Evolutionary conservation across 2,888 invertebrate genomes (phyloP), one percentile per base, ranked within the genome.

Genomic region (Osmoderma eremita): DNA sequence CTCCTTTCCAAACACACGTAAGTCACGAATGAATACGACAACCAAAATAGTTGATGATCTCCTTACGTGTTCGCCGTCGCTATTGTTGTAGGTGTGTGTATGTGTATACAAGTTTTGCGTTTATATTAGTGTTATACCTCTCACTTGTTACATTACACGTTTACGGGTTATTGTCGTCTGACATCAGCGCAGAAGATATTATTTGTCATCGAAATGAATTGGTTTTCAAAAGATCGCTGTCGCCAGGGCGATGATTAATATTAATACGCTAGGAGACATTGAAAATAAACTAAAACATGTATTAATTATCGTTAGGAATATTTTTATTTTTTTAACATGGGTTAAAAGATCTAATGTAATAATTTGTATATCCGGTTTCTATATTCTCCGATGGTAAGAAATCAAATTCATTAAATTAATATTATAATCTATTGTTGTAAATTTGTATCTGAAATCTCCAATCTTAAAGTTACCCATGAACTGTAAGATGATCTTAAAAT

Each of bases 151-250:
- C 50, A 30, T 51, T 24, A n/a, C 50, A 30, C 50, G 24, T 51
- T 51, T 30, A 15, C 22, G 22, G 42, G 24, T 24, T 58, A 58
- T 58, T 58, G 58, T 58, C 58, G 58, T 24, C 15, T 45, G 42
- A 58, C 58, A 58, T 45, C 45, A 58, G 39, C 45, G 58, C 42
- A n/a, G 13, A 58, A 42, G 42, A 53, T 36, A 36, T 58, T 58
- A 58, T 58, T 58, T 58, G 58, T 58, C 58, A 58, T 42, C 58
- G 24, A 42, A 45, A 58, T 58, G 58, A 58, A 58, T 58, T 22
- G 45, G 58, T 42, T 58, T 24, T 42, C 24, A 10, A 22, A 15
- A 58, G 42, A 45, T 30, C 42, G 24, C 17, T 58, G 58, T 58
- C 58, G 24, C 42, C 30, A 12, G 42, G 15, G 12, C 13, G 17